Conservation (phyloP, 2,113 vertebrate genomes). For the Bos indicus region DNA sequence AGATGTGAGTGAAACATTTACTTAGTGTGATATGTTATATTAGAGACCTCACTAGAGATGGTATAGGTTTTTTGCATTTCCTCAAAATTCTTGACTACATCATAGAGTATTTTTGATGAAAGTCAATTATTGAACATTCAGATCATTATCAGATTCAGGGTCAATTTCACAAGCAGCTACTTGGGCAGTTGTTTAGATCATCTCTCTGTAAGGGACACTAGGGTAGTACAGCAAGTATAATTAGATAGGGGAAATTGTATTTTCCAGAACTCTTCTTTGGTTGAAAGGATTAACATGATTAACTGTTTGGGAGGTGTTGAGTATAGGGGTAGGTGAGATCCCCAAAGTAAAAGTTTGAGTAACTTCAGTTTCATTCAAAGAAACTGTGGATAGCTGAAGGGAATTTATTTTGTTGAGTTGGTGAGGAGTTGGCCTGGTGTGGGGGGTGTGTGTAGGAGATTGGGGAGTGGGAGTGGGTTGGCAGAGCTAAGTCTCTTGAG, state of each 20-base stretch:
- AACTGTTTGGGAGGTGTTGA: not conserved
- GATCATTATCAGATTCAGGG: not conserved
- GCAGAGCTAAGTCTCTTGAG: not conserved
- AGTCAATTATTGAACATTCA: not conserved
- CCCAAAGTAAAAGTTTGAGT: not conserved
- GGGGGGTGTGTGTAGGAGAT: not conserved
- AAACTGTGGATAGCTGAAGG: not conserved
- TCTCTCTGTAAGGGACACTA: fast-evolving
- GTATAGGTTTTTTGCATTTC: not conserved
- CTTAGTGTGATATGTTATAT: not conserved
- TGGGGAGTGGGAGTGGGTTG: not conserved
- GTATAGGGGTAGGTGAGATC: not conserved
- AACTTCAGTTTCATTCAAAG: not conserved
- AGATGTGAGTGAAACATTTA: not conserved
- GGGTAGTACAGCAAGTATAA: not conserved
- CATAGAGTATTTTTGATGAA: not conserved
- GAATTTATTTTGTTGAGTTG: not conserved
- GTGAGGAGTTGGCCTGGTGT: not conserved
- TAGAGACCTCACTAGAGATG: not conserved
- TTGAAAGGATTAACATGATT: not conserved
- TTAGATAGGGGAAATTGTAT: not conserved
- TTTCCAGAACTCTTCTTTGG: not conserved
- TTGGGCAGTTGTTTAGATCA: not conserved
- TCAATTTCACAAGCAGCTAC: not conserved
- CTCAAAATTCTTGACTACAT: not conserved